phyloP scores from a whole-genome alignment of 2,888 invertebrate genomes.

The Amphipoea oculea region DNA sequence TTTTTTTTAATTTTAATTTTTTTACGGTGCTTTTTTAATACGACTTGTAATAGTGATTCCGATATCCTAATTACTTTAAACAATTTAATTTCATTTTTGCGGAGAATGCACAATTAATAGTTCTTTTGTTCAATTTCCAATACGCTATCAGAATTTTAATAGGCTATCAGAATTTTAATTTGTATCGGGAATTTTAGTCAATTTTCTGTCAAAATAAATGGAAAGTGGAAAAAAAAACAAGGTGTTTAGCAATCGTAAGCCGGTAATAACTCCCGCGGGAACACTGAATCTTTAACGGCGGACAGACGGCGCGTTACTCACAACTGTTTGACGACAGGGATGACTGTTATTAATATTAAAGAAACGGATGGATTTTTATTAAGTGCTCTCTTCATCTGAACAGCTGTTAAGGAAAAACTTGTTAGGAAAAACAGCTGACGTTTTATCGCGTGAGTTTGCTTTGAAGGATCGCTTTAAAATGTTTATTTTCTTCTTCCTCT shows the following conservation, averaged over 20 bases:
- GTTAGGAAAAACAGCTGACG: not conserved
- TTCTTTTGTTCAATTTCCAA: slow-evolving; percentile 1
- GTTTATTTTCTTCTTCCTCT: not conserved
- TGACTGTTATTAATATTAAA: slow-evolving; percentile 25
- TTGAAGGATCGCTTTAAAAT: slow-evolving; percentile 10
- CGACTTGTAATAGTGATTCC: not conserved
- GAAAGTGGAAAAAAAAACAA: not conserved
- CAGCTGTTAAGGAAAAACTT: slow-evolving; percentile 13
- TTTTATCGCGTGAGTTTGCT: slow-evolving; percentile 3
- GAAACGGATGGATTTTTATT: slow-evolving; percentile 37
- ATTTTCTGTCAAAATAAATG: slow-evolving; percentile 18
- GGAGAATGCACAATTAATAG: not conserved
- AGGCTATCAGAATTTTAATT: not conserved
- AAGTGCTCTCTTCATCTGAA: slow-evolving; percentile 15
- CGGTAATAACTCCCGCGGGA: slow-evolving; percentile 34
- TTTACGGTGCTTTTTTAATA: too few relatives aligned
- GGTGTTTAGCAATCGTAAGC: slow-evolving; percentile 11
- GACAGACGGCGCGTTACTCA: slow-evolving; percentile 9
- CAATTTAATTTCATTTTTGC: not conserved
- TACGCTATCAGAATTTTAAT: too few relatives aligned
- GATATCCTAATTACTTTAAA: not conserved
- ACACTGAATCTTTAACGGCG: slow-evolving; percentile 42
- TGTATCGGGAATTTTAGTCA: not conserved
- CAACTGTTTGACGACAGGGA: slow-evolving; percentile 13
- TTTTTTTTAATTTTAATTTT: too few relatives aligned